Base-by-base conservation (phyloP, 2,888 invertebrate species). In the Drosophila fungiperda region DNA sequence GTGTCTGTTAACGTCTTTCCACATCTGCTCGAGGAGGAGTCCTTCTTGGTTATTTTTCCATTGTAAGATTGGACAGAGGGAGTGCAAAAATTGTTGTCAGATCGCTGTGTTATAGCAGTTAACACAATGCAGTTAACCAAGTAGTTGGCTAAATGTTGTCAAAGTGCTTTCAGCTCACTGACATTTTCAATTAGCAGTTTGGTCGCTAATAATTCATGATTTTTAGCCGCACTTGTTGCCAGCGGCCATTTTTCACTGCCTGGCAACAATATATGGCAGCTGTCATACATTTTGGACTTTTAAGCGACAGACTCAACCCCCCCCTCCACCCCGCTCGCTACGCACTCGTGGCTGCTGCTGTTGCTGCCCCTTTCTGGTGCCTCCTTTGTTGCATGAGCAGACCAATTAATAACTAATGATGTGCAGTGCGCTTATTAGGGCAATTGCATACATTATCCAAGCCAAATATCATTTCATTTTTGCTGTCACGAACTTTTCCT, bases 321-420 rank as follows among this genome's bases (percentile, higher is more conserved):
- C 20, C 5, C 6, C 29, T 23, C 29, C 29, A 5, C 8, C n/a
- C 3, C 23, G 2, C 26, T 29, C 29, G 29, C 0, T 4, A 0
- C 26, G 15, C 29, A 3, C 1, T 8, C 35, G 17, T n/a, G 17
- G 17, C 17, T 20, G 17, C 9, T 33, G 11, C n/a, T 17, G 15
- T 35, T 53, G 53, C 49, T 49, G 53, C 17, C n/a, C 11, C 53
- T 1, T 23, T 1, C 7, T 17, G 53, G 8, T 12, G 20, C 42
- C 42, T 12, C 17, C 17, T 36, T 17, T 26, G 26, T n/a, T 26
- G 54, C 38, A n/a, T n/a, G 38, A 38, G 42, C 45, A 23, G 55
- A 72, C 88, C 83, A 88, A 85, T 85, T 85, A 88, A 88, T 85
- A 88, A 86, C 84, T 86, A 86, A 85, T 85, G 81, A 85, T 86